These are phyloP conservation scores for Leucopsar rothschildi DNA, from an alignment of 2,113 vertebrate species.

Conservation along the genomic window DNA sequence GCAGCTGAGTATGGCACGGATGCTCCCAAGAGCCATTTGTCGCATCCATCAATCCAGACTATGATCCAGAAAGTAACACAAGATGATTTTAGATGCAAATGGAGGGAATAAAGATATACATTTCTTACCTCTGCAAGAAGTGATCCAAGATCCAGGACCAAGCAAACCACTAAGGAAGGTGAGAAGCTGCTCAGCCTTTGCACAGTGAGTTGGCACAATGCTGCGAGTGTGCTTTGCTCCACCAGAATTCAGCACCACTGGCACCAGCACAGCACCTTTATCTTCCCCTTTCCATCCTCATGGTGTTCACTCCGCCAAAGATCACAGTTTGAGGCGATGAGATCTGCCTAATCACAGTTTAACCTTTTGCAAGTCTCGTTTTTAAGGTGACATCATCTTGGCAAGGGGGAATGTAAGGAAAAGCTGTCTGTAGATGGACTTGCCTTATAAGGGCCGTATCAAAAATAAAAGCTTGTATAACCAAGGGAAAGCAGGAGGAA, in stretches of 20 bases:
- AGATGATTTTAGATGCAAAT: not conserved
- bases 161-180: not conserved
- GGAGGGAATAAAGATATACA: not conserved
- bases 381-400: slow-evolving; percentile 68
- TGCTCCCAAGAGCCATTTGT: not conserved
- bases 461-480: slow-evolving; percentile 63
- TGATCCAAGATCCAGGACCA: not conserved
- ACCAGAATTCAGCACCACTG: not conserved
- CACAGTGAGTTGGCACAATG: not conserved
- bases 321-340: not conserved
- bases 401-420: slow-evolving; percentile 55
- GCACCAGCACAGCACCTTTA: not conserved
- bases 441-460: slow-evolving; percentile 74
- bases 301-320: not conserved
- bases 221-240: not conserved
- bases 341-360: slow-evolving; percentile 47
- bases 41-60: not conserved
- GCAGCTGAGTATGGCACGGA: not conserved
- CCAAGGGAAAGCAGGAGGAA: slow-evolving; percentile 1
- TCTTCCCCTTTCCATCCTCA: not conserved
- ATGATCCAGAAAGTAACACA: not conserved
- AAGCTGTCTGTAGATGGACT: slow-evolving; percentile 58
- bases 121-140: not conserved
- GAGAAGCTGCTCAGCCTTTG: not conserved
- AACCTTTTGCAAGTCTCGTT: slow-evolving; percentile 45